phyloP scores from a whole-genome alignment of 2,113 vertebrate genomes.

The Notarius lentiginosus region DNA sequence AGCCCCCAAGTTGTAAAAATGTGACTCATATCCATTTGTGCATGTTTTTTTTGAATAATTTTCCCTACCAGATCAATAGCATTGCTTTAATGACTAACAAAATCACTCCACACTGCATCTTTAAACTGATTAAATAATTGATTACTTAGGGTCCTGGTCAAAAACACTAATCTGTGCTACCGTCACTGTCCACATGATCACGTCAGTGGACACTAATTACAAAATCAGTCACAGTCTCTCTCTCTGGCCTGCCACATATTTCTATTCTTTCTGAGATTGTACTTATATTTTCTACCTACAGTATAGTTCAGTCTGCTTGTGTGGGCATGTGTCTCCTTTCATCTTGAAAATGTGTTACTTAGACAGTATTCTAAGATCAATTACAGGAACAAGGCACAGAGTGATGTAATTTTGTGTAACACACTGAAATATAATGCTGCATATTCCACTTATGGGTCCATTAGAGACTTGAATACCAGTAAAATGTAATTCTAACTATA shows the following conservation, averaged over 20 bases:
- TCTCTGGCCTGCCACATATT: background rate
- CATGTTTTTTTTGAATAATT: background rate
- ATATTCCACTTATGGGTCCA: slow-evolving; percentile 13
- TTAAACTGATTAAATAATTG: slow-evolving; percentile 13
- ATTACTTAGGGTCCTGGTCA: background rate
- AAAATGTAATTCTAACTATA: slow-evolving; percentile 12
- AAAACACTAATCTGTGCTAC: background rate
- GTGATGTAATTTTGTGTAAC: slow-evolving; percentile 22
- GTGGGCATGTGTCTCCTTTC: slow-evolving; percentile 30
- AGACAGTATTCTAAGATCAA: background rate
- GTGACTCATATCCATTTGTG: background rate
- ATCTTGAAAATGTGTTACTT: slow-evolving; percentile 15
- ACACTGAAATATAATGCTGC: slow-evolving; percentile 5
- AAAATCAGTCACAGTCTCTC: background rate
- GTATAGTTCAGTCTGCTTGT: background rate
- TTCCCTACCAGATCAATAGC: background rate
- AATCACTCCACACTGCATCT: background rate
- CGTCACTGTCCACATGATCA: background rate
- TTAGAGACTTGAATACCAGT: background rate
- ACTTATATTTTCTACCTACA: background rate
- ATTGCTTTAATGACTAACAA: background rate
- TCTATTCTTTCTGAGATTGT: background rate
- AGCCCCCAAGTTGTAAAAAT: too few species aligned
- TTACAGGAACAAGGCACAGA: slow-evolving; percentile 11
- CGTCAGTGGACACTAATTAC: background rate